Conservation (phyloP, 1,140 invertebrate genomes). For the Macrotrachela quadricornifera region DNA sequence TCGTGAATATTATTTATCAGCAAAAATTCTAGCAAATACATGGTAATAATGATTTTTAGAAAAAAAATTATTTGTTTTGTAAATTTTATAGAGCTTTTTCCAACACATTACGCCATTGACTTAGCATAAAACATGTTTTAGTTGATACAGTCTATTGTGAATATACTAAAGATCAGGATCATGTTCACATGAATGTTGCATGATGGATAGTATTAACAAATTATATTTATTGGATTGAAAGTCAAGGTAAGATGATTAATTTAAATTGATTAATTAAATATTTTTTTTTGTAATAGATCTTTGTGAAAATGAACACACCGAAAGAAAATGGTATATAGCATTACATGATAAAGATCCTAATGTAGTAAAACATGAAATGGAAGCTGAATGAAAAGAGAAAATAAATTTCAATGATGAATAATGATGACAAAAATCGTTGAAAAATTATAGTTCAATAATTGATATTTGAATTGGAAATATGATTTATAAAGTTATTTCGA, state of each 20-base stretch:
- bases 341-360: conserved; percentile 89
- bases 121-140: conserved; percentile 54
- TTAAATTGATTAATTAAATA: no score
- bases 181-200: conserved; percentile 95
- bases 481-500: no score
- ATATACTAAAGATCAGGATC: conserved; percentile 73
- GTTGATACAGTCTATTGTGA: conserved; percentile 96
- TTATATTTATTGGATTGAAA: conserved; percentile 80
- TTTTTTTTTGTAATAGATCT: conserved; percentile 18
- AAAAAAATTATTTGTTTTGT: conserved; percentile 1
- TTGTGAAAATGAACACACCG: conserved; percentile 84
- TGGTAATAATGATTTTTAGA: no score
- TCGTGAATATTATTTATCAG: no score
- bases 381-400: conserved; percentile 55
- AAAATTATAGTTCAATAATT: no score
- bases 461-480: no score
- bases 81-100: conserved; percentile 60
- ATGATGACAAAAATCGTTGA: conserved; percentile 24
- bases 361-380: conserved; percentile 52
- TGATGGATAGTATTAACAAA: conserved; percentile 82
- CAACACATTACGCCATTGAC: conserved; percentile 57
- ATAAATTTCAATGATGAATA: conserved; percentile 86
- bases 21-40: no score
- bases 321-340: conserved; percentile 91
- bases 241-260: conserved; percentile 33